phyloP scores from a whole-genome alignment of 1,140 invertebrate genomes.

The Muscidifurax raptorellus region DNA sequence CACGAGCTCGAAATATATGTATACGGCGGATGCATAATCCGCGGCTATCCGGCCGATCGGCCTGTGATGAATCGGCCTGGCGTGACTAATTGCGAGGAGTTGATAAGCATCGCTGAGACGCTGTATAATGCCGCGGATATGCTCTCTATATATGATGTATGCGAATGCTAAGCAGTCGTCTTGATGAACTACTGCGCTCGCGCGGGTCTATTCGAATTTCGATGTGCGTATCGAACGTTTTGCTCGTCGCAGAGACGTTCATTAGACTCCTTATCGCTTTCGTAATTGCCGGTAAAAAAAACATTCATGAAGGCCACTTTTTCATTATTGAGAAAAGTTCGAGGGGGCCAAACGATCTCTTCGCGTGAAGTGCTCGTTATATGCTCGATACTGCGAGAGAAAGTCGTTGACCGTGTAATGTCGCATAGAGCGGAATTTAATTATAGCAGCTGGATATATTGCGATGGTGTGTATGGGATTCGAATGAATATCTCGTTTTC shows the following conservation, averaged over 20 bases:
- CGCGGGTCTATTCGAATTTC: neutral
- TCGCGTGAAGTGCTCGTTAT: conserved; percentile 43
- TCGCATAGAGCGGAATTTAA: conserved; percentile 34
- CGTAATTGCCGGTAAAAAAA: conserved; percentile 4
- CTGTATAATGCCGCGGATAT: neutral
- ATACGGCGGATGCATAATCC: conserved; percentile 7
- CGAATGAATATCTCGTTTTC: neutral
- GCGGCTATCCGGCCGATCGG: neutral
- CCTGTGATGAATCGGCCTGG: neutral
- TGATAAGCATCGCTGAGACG: neutral
- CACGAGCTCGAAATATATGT: neutral
- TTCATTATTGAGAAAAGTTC: conserved; percentile 10
- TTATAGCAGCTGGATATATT: conserved; percentile 15
- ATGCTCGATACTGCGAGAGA: conserved; percentile 18
- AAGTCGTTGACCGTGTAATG: conserved; percentile 40
- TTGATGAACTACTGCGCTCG: neutral
- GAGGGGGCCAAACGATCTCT: conserved; percentile 34
- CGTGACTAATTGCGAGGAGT: conserved; percentile 16
- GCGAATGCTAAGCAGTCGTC: neutral
- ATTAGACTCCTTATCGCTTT: neutral
- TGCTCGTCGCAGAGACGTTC: neutral
- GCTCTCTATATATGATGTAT: neutral
- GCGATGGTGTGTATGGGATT: neutral
- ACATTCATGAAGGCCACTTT: neutral
- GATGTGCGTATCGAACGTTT: neutral